Evolutionary conservation across 2,113 vertebrate genomes (phyloP).

Genomic region (Pluvianellus socialis): DNA sequence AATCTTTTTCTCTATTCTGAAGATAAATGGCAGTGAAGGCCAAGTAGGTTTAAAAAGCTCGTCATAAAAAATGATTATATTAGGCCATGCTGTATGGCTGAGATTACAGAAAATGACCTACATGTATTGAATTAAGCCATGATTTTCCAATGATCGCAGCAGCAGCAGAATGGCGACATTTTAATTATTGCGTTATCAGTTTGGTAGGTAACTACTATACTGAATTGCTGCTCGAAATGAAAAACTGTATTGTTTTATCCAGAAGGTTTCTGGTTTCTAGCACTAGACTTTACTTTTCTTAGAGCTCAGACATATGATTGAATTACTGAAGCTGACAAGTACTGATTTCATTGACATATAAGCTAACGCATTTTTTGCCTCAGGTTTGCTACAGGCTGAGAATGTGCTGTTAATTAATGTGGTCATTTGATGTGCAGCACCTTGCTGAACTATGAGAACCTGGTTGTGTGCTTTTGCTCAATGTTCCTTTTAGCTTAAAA

Average conservation of each 20-base stretch:
- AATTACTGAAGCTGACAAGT: slow-evolving; percentile 13
- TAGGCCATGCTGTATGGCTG: background rate
- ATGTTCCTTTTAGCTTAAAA: background rate
- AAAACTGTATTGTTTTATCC: background rate
- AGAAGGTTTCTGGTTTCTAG: slow-evolving; percentile 21
- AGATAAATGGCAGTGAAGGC: background rate
- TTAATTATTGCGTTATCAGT: background rate
- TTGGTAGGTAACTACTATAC: background rate
- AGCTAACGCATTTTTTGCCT: background rate
- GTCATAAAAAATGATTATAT: background rate
- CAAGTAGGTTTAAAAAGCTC: background rate
- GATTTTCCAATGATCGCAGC: slow-evolving; percentile 9
- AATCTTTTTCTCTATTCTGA: background rate
- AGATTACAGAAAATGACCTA: slow-evolving; percentile 27
- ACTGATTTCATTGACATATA: background rate
- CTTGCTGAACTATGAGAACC: background rate
- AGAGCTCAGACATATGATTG: background rate
- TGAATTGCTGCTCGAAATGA: background rate
- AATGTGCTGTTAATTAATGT: background rate
- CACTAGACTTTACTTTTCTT: background rate
- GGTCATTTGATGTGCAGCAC: background rate
- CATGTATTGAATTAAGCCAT: background rate
- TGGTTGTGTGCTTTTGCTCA: background rate
- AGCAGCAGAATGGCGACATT: background rate
- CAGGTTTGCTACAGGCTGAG: background rate